Conservation (phyloP, 2,113 vertebrate species). For the Pluvialis apricaria region DNA sequence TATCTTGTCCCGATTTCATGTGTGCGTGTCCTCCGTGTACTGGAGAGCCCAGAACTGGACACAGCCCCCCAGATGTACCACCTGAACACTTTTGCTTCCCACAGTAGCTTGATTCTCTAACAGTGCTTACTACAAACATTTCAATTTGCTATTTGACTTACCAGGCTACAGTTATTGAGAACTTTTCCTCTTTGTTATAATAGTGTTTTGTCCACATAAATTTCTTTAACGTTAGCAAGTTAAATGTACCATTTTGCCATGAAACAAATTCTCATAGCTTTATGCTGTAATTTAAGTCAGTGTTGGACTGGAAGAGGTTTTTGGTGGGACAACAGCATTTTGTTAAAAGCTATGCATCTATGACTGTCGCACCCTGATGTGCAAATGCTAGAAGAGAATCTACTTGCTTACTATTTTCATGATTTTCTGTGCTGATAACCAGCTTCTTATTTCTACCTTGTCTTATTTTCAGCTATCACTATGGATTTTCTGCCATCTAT, state of each 20-base stretch:
- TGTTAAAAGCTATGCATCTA: not conserved
- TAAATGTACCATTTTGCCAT: not conserved
- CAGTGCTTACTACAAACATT: not conserved
- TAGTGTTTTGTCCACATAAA: not conserved
- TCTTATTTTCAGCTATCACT: not conserved
- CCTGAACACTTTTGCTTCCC: not conserved
- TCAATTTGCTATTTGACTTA: not conserved
- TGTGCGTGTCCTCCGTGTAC: not conserved
- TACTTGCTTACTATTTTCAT: not conserved
- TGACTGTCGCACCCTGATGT: not conserved
- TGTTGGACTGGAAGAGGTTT: not conserved
- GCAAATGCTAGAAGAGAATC: not conserved
- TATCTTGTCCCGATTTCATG: not conserved
- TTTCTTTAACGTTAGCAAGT: not conserved
- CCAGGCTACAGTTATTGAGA: not conserved
- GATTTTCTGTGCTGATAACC: not conserved
- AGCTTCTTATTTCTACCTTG: not conserved
- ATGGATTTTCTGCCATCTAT: not conserved
- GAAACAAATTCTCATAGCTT: not conserved
- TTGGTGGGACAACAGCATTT: not conserved
- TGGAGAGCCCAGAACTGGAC: not conserved
- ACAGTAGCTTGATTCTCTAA: not conserved
- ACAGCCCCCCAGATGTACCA: not conserved
- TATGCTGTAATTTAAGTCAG: not conserved
- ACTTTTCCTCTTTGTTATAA: not conserved